Conservation (phyloP, 2,888 invertebrate species). For the Lomographa bimaculata region DNA sequence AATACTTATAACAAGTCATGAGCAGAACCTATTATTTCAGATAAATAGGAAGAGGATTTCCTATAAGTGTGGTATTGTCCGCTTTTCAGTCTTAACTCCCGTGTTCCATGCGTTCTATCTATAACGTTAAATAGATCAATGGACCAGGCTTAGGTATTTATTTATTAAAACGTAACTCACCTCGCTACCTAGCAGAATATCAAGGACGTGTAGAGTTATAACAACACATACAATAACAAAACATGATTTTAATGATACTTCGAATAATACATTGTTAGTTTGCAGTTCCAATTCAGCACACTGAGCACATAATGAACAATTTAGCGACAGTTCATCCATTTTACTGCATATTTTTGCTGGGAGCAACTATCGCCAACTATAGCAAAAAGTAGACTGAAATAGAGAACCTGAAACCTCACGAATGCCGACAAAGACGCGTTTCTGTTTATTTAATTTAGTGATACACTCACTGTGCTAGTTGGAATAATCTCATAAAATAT, state of each 20-base stretch:
- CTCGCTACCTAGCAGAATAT: constrained; percentile 9
- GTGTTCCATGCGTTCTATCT: too few species aligned
- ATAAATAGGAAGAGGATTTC: too few species aligned
- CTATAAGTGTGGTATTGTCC: too few species aligned
- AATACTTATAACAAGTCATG: too few species aligned
- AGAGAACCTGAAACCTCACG: constrained; percentile 24
- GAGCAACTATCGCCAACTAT: constrained; percentile 1
- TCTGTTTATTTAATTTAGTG: constrained; percentile 21
- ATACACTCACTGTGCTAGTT: constrained; percentile 1
- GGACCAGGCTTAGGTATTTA: too few species aligned
- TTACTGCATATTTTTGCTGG: background rate
- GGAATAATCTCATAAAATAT: constrained; percentile 8
- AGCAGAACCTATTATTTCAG: too few species aligned
- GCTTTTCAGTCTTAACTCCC: too few species aligned
- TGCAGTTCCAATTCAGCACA: constrained; percentile 3
- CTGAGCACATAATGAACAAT: constrained; percentile 15
- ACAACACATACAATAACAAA: constrained; percentile 7
- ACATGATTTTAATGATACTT: constrained; percentile 1
- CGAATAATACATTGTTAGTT: constrained; percentile 1
- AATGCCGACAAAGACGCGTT: constrained; percentile 19
- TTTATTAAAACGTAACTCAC: too few species aligned
- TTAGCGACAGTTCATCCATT: constrained; percentile 3
- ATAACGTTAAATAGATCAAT: too few species aligned
- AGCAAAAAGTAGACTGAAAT: constrained; percentile 7
- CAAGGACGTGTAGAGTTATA: constrained; percentile 1